A percentile compares a stretch with the other conserved stretches of the same genome.
phyloP scores from a whole-genome alignment of 2,113 vertebrate species.

The Drymodes brunneopygia region DNA sequence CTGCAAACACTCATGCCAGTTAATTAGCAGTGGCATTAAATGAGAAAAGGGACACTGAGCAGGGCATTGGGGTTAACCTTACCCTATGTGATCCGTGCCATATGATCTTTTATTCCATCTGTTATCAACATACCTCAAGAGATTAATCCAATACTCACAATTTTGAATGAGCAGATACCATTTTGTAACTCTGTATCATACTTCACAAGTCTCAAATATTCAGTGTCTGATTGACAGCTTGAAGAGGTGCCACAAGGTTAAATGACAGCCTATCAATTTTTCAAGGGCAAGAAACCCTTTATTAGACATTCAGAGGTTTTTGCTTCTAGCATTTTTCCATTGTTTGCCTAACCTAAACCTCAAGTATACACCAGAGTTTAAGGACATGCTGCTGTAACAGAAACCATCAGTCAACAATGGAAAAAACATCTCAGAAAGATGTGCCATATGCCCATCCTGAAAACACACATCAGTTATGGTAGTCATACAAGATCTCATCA shows the following conservation, averaged over 20 bases:
- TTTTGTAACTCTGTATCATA: slow-evolving; percentile 48
- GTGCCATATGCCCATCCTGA: background rate
- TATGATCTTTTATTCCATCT: slow-evolving; percentile 73
- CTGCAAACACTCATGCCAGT: slow-evolving; percentile 63
- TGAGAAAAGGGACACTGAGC: slow-evolving; percentile 66
- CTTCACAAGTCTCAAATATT: slow-evolving; percentile 47
- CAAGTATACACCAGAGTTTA: background rate
- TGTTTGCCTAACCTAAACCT: slow-evolving; percentile 26
- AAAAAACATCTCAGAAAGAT: background rate
- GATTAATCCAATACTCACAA: slow-evolving; percentile 68
- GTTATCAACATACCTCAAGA: slow-evolving; percentile 71
- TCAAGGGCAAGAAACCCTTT: slow-evolving; percentile 63
- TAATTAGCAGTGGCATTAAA: slow-evolving; percentile 74
- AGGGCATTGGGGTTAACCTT: slow-evolving; percentile 69
- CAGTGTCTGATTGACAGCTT: slow-evolving; percentile 38
- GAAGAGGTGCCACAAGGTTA: slow-evolving; percentile 52
- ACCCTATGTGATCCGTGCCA: slow-evolving; percentile 63
- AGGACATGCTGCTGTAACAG: slow-evolving; percentile 5
- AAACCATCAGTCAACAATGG: background rate
- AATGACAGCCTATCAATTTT: slow-evolving; percentile 53
- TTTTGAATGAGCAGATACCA: slow-evolving; percentile 65
- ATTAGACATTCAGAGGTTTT: background rate
- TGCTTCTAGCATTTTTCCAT: slow-evolving; percentile 9
- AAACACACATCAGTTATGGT: background rate
- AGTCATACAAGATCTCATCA: background rate